Percentiles rank a stretch among this genome's conserved stretches.
Conservation (phyloP, 2,113 vertebrate species). For the Machaerirhynchus nigripectus region DNA sequence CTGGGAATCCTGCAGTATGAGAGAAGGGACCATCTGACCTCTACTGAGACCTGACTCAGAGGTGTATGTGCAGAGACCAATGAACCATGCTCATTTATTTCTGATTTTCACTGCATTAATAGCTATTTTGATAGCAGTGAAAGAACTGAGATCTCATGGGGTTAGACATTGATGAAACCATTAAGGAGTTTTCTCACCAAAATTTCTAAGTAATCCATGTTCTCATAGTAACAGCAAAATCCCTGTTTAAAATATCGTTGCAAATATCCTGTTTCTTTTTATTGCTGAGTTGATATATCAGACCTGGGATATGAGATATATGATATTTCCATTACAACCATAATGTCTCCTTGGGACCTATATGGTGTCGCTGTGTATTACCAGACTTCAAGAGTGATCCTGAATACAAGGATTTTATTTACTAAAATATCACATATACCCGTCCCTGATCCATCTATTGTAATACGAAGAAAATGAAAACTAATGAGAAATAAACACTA, state of each 20-base stretch:
- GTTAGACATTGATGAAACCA: constrained; percentile 35
- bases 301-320: constrained; percentile 45
- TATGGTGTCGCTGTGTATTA: constrained; percentile 37
- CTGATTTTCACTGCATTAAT: constrained; percentile 19
- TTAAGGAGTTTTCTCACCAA: constrained; percentile 59
- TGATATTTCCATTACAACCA: constrained; percentile 64
- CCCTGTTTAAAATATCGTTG: constrained; percentile 60
- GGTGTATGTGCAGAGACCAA: background rate
- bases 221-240: constrained; percentile 65
- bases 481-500: background rate
- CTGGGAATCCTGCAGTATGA: background rate
- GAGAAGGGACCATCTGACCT: background rate
- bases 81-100: background rate
- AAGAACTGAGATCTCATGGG: background rate
- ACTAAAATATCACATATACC: background rate
- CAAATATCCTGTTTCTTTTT: constrained; percentile 70
- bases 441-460: background rate
- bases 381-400: background rate
- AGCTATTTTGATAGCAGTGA: background rate
- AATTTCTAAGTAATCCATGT: constrained; percentile 59
- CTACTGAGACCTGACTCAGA: background rate
- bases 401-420: constrained; percentile 20
- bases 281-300: constrained; percentile 60
- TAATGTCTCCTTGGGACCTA: constrained; percentile 50
- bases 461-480: background rate